Conservation (phyloP, 2,888 invertebrate species). For the Ctenicera cuprea region DNA sequence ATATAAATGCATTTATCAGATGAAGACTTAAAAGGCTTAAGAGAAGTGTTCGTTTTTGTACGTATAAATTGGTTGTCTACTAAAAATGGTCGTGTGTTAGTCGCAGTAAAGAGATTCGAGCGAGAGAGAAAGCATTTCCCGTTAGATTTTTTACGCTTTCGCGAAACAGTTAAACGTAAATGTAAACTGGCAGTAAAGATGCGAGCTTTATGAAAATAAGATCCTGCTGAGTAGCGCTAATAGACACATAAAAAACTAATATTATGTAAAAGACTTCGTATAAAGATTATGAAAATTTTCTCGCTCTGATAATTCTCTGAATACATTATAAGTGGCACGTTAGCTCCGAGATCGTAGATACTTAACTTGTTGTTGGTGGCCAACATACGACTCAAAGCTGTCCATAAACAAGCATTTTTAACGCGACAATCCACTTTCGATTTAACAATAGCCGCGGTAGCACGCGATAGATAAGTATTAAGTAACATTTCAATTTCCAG, state of each 20-base stretch:
- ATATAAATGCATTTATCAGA: slow-evolving; percentile 11
- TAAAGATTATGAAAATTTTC: slow-evolving; percentile 59
- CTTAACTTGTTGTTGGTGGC: slow-evolving; percentile 24
- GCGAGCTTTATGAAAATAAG: slow-evolving; percentile 46
- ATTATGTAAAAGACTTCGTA: slow-evolving; percentile 54
- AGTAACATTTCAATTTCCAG: slow-evolving; percentile 58
- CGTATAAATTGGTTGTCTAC: slow-evolving; percentile 29
- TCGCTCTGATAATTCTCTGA: slow-evolving; percentile 56
- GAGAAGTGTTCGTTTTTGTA: slow-evolving; percentile 12
- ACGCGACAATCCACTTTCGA: slow-evolving; percentile 57
- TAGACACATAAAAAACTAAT: slow-evolving; percentile 49
- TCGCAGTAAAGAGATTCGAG: slow-evolving; percentile 16
- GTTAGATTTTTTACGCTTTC: slow-evolving; percentile 46
- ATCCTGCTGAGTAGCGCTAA: slow-evolving; percentile 47
- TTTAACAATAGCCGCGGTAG: slow-evolving; percentile 57
- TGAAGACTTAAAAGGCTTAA: slow-evolving; percentile 7
- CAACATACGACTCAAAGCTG: slow-evolving; percentile 48
- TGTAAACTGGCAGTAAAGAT: slow-evolving; percentile 39
- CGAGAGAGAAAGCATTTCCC: slow-evolving; percentile 12
- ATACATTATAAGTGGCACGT: slow-evolving; percentile 42
- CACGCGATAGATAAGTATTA: slow-evolving; percentile 57
- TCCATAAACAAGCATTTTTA: slow-evolving; percentile 57
- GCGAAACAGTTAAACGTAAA: slow-evolving; percentile 46
- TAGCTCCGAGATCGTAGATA: slow-evolving; percentile 29
- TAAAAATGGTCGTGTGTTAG: slow-evolving; percentile 21